Evolutionary conservation across 2,797 vertebrate species (phyloP).

Genomic region (Rhadinocentrus ornatus): DNA sequence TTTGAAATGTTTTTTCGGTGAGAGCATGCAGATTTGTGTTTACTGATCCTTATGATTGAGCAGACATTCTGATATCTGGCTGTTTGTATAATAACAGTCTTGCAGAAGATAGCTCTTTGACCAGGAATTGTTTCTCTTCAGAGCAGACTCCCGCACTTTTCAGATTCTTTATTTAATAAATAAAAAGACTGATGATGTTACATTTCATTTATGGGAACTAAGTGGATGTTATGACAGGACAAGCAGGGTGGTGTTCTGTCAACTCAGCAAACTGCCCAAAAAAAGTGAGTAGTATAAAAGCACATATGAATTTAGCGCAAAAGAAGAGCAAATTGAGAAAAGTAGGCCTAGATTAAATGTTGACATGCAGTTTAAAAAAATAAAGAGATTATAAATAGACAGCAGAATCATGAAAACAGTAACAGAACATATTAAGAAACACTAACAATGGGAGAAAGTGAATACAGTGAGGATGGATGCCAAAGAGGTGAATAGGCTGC

Average conservation of each 20-base stretch:
- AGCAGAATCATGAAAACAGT: constrained; percentile 22
- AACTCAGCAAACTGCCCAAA: constrained; percentile 50
- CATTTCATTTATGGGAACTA: constrained; percentile 21
- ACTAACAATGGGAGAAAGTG: constrained; percentile 20
- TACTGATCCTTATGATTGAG: not conserved
- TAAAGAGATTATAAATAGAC: constrained; percentile 2
- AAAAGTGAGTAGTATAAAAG: constrained; percentile 30
- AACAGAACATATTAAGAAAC: constrained; percentile 24
- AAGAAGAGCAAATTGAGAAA: constrained; percentile 3
- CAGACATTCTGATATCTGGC: constrained; percentile 16
- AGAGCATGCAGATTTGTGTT: not conserved
- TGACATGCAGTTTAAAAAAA: not conserved
- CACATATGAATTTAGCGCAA: constrained; percentile 52
- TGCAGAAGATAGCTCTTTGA: constrained; percentile 32
- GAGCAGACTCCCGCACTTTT: constrained; percentile 42
- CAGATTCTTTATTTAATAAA: constrained; percentile 9
- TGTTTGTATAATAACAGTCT: constrained; percentile 25
- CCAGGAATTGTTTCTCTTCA: not conserved
- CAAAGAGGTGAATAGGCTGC: constrained; percentile 33
- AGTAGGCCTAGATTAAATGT: not conserved
- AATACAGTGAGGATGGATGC: constrained; percentile 43
- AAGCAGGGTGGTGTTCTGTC: constrained; percentile 22
- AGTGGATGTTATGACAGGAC: constrained; percentile 27
- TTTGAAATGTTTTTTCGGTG: not conserved
- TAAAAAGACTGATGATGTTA: constrained; percentile 35